Conservation (phyloP, 2,113 vertebrate genomes). For the Charadrius vociferus region DNA sequence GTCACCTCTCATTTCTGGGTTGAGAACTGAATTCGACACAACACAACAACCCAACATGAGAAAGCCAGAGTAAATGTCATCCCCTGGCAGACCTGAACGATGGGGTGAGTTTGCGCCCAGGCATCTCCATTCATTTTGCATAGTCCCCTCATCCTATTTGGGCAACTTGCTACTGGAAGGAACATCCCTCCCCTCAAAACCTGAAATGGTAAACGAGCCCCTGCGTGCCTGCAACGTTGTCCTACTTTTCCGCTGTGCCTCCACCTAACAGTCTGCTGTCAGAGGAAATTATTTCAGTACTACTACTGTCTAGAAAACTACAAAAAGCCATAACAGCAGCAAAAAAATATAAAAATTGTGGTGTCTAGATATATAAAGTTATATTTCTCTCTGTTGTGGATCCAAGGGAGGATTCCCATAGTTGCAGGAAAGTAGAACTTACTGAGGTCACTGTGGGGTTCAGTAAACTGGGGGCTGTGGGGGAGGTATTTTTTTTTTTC, state of each 20-base stretch:
- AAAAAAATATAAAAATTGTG: background rate
- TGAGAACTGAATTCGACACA: background rate
- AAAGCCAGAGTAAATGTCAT: slow-evolving; percentile 10
- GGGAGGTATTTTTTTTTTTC: background rate
- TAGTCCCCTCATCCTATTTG: background rate
- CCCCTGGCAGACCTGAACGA: background rate
- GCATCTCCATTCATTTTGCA: slow-evolving; percentile 25
- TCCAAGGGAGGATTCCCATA: background rate
- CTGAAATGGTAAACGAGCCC: background rate
- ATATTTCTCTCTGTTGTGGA: background rate
- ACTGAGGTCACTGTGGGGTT: background rate
- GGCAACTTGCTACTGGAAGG: background rate
- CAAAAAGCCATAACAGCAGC: slow-evolving; percentile 33
- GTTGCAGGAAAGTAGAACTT: background rate
- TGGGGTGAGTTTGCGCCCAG: background rate
- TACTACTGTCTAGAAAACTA: slow-evolving; percentile 38
- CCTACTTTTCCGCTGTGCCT: slow-evolving; percentile 34
- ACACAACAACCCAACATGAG: background rate
- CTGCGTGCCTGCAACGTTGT: background rate
- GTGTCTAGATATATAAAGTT: background rate
- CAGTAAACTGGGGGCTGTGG: background rate
- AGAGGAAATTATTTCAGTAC: slow-evolving; percentile 61
- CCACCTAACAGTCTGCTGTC: slow-evolving; percentile 51
- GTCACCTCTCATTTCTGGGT: background rate
- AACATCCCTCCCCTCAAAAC: background rate